Conservation (phyloP, 2,888 invertebrate species). For the Adelognathus sp. region DNA sequence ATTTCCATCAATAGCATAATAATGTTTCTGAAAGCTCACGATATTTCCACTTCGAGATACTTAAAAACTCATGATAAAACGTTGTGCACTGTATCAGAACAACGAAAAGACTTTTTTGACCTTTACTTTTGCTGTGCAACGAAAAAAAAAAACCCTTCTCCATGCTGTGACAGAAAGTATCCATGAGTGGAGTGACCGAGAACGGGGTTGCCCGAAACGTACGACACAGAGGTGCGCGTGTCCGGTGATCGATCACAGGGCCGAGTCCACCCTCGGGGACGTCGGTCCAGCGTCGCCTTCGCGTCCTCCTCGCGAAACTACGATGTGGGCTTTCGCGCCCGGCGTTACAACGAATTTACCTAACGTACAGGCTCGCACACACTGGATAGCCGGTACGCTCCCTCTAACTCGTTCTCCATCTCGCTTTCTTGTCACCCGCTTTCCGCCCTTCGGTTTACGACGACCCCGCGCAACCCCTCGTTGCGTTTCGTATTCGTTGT, state of each 20-base stretch:
- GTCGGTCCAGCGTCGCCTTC: constrained; percentile 62
- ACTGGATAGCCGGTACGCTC: constrained; percentile 64
- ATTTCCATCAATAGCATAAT: too few species aligned
- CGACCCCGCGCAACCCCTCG: constrained; percentile 60
- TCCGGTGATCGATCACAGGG: constrained; percentile 75
- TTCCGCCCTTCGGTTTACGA: constrained; percentile 58
- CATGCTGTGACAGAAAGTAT: not conserved
- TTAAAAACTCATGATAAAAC: too few species aligned
- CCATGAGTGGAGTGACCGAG: not conserved
- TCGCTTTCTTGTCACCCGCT: constrained; percentile 22
- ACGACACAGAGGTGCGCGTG: constrained; percentile 61
- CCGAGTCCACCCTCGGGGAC: constrained; percentile 68
- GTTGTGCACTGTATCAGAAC: not conserved
- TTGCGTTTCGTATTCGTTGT: constrained; percentile 35
- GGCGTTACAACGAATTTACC: constrained; percentile 78
- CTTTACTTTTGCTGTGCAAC: not conserved
- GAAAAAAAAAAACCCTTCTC: not conserved
- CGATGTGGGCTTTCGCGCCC: constrained; percentile 31
- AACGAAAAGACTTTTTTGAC: not conserved
- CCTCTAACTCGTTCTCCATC: constrained; percentile 57
- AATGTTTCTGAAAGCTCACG: too few species aligned
- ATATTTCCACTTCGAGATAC: too few species aligned
- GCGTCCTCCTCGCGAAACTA: constrained; percentile 58
- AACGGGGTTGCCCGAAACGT: not conserved
- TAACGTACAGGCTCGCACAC: constrained; percentile 73